Evolutionary conservation across 2,888 invertebrate genomes (phyloP).

Genomic region (Anthophora plumipes): DNA sequence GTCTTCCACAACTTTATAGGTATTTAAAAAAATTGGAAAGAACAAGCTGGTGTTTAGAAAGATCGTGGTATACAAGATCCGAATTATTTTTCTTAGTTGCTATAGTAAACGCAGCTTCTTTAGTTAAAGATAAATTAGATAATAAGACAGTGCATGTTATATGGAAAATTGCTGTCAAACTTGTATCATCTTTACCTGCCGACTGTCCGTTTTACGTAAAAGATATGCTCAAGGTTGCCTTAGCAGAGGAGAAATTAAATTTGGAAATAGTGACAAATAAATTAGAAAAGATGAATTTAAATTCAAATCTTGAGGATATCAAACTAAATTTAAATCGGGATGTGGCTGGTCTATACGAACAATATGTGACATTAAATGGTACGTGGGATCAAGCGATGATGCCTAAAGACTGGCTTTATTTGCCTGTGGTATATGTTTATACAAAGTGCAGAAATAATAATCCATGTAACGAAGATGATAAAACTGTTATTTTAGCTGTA

Average conservation of each 20-base stretch:
- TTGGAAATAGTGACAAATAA: constrained; percentile 71
- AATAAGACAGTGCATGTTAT: constrained; percentile 62
- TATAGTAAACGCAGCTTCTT: constrained; percentile 71
- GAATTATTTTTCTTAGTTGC: constrained; percentile 77
- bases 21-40: constrained; percentile 76
- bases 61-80: constrained; percentile 80
- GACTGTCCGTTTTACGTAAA: constrained; percentile 74
- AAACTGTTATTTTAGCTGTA: constrained; percentile 70
- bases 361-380: constrained; percentile 71
- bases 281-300: constrained; percentile 68
- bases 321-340: constrained; percentile 66
- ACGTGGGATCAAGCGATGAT: constrained; percentile 88
- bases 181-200: constrained; percentile 79
- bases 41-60: constrained; percentile 78
- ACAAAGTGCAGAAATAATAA: constrained; percentile 82
- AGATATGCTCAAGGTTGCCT: constrained; percentile 73
- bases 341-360: constrained; percentile 72
- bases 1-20: constrained; percentile 69
- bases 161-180: constrained; percentile 79
- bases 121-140: constrained; percentile 60
- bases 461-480: constrained; percentile 64
- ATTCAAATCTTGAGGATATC: constrained; percentile 29
- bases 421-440: constrained; percentile 88
- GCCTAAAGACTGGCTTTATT: constrained; percentile 92
- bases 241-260: constrained; percentile 74